Evolutionary conservation across 1,140 invertebrate genomes (phyloP).

Genomic region (Nylanderia fulva): DNA sequence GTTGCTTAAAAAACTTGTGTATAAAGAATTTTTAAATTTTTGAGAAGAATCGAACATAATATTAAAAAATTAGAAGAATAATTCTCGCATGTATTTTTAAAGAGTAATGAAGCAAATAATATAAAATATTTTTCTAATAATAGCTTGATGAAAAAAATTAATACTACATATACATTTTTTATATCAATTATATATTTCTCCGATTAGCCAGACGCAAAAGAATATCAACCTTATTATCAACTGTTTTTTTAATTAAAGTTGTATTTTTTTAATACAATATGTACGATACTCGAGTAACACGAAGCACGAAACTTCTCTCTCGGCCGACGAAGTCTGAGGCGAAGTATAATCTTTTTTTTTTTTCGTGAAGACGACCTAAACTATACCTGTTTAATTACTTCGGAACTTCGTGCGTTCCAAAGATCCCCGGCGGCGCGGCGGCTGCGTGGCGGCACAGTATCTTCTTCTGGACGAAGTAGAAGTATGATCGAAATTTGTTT

Average conservation of each 20-base stretch:
- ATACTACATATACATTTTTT: neutral
- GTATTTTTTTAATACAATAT: conserved; percentile 12
- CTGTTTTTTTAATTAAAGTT: neutral
- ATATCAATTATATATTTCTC: no score
- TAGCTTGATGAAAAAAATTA: neutral
- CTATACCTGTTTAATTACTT: conserved; percentile 58
- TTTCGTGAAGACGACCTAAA: conserved; percentile 40
- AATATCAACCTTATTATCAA: neutral
- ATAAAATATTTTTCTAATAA: neutral
- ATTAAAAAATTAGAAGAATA: neutral
- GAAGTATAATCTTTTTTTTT: conserved; percentile 24
- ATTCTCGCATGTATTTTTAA: neutral
- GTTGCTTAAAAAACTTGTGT: neutral
- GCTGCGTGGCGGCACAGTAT: conserved; percentile 18
- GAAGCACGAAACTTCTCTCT: neutral
- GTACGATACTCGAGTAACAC: conserved; percentile 1
- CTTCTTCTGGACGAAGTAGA: conserved; percentile 5
- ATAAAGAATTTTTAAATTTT: neutral
- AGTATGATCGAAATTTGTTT: conserved; percentile 59
- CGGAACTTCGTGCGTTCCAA: conserved; percentile 43
- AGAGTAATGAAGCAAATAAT: neutral
- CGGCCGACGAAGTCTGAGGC: conserved; percentile 24
- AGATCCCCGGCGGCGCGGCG: conserved; percentile 45
- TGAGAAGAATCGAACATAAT: neutral
- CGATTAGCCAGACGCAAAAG: neutral